Evolutionary conservation across 2,113 vertebrate species (phyloP).

Genomic region (Sylvietta virens): DNA sequence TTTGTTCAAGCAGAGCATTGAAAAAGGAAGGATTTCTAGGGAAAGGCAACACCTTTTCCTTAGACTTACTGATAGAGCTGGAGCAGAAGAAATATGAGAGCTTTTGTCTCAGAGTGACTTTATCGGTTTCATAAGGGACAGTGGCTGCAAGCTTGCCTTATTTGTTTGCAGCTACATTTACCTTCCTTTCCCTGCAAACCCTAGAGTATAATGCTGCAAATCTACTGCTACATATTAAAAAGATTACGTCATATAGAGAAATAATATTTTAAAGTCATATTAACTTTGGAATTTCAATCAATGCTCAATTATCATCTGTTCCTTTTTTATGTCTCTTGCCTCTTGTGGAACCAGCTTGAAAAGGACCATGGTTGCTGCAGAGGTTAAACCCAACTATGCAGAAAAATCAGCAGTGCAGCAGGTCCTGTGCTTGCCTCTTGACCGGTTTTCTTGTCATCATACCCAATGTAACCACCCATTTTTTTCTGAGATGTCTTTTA

Average conservation of each 20-base stretch:
- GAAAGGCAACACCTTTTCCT: background rate
- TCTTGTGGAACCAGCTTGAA: background rate
- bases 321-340: background rate
- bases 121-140: background rate
- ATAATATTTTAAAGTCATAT: background rate
- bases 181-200: background rate
- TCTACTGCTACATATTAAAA: background rate
- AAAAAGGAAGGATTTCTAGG: background rate
- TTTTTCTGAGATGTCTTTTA: background rate
- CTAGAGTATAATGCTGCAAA: background rate
- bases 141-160: background rate
- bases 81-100: background rate
- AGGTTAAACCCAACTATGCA: background rate
- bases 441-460: background rate
- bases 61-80: background rate
- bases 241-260: background rate
- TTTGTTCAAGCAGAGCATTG: background rate
- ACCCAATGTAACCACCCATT: fast-evolving
- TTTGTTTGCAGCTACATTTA: background rate
- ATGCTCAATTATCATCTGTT: fast-evolving
- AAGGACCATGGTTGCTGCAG: background rate
- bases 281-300: background rate
- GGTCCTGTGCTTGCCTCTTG: background rate
- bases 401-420: background rate
- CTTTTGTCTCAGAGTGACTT: background rate